Conservation (phyloP, 1,140 invertebrate genomes). For the Pseudachorutes palmiensis region DNA sequence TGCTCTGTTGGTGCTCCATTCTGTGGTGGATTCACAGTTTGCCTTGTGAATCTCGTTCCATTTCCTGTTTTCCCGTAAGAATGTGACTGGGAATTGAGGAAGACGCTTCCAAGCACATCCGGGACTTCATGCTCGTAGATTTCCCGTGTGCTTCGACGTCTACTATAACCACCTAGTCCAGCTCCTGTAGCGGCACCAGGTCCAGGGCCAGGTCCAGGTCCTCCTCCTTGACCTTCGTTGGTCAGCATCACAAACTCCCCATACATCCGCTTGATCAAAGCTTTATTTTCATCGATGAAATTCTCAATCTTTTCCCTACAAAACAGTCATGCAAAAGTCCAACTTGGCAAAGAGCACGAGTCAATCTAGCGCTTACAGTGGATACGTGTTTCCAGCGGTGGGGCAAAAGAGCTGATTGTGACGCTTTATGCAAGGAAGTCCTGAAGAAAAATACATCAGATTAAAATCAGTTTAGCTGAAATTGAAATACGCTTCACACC, state of each 20-base stretch:
- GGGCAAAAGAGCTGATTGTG: constrained; percentile 83
- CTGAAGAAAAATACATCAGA: constrained; percentile 41
- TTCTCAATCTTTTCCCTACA: constrained; percentile 75
- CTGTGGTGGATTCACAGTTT: constrained; percentile 35
- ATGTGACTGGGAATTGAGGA: neutral
- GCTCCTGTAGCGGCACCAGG: too few relatives aligned
- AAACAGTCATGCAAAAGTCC: too few relatives aligned
- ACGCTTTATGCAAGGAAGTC: constrained; percentile 77
- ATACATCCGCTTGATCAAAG: constrained; percentile 84
- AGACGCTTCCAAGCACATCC: constrained; percentile 20
- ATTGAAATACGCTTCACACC: neutral
- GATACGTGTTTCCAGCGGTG: constrained; percentile 78
- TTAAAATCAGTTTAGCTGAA: constrained; percentile 43
- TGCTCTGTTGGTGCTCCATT: constrained; percentile 35
- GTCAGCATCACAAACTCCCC: constrained; percentile 64
- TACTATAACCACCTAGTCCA: constrained; percentile 22
- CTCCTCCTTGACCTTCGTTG: constrained; percentile 16
- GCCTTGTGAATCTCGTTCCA: constrained; percentile 21
- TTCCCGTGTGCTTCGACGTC: constrained; percentile 32
- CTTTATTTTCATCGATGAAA: constrained; percentile 90
- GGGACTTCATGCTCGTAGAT: constrained; percentile 35
- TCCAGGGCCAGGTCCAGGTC: too few relatives aligned
- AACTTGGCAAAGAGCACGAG: too few relatives aligned
- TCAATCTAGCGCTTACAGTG: constrained; percentile 63
- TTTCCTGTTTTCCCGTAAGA: neutral